Evolutionary conservation across 1,140 invertebrate genomes (phyloP).

Genomic region (Drosophila oshimai): DNA sequence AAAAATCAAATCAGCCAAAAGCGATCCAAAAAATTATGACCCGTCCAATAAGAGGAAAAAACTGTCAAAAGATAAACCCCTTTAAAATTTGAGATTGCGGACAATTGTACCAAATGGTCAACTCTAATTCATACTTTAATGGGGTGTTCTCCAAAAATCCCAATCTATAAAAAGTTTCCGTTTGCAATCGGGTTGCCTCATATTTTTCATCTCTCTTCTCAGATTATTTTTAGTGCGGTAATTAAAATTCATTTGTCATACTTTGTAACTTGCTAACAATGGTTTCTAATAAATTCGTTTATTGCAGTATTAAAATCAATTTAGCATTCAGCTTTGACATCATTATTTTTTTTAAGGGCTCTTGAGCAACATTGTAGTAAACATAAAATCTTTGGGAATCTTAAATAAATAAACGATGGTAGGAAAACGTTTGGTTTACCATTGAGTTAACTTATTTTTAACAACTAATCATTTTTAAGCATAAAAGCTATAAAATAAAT

Average conservation of each 20-base stretch:
- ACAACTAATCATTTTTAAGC: no score
- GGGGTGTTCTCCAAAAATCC: slow-evolving; percentile 18
- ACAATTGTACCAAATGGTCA: slow-evolving; percentile 43
- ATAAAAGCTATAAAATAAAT: no score
- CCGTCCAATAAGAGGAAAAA: slow-evolving; percentile 25
- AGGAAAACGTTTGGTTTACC: no score
- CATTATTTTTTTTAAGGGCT: slow-evolving; percentile 28
- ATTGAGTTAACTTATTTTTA: no score
- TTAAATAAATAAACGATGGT: no score
- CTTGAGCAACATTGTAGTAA: slow-evolving; percentile 34
- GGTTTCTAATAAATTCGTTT: slow-evolving; percentile 12
- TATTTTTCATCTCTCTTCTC: slow-evolving; percentile 16
- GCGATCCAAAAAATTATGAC: slow-evolving; percentile 65
- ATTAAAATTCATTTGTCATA: slow-evolving; percentile 77
- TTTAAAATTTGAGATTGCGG: slow-evolving; percentile 21
- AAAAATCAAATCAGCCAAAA: slow-evolving; percentile 79
- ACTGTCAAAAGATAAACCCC: slow-evolving; percentile 70
- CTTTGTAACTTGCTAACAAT: slow-evolving; percentile 57
- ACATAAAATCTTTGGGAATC: no score
- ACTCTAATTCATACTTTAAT: slow-evolving; percentile 40
- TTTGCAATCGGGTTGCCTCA: slow-evolving; percentile 24
- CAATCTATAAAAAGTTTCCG: slow-evolving; percentile 24
- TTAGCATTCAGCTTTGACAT: slow-evolving; percentile 65
- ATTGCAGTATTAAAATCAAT: slow-evolving; percentile 67
- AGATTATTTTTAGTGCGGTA: slow-evolving; percentile 60